Percentiles rank a stretch among this genome's conserved stretches.
Conservation (phyloP, 2,797 vertebrate genomes). For the Stomatorhinus walkeri region DNA sequence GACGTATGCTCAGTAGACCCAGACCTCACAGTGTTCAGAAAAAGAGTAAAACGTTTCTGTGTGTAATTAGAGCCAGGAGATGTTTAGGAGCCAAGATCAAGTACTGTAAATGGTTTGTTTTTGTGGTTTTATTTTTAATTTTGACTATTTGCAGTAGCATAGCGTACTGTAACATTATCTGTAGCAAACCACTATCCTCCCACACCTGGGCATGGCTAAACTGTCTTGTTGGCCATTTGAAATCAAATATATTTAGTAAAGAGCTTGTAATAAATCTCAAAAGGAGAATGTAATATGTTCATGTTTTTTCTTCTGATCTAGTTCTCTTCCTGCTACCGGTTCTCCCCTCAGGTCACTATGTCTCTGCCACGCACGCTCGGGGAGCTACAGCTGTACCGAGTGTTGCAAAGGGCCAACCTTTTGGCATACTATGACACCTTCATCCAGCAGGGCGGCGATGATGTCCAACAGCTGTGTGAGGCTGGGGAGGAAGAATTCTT, state of each 20-base stretch:
- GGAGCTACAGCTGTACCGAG: slow-evolving; percentile 91
- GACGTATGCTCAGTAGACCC: neutral
- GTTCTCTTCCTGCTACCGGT: neutral
- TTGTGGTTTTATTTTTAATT: neutral
- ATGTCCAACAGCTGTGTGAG: slow-evolving; percentile 95
- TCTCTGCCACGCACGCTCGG: slow-evolving; percentile 91
- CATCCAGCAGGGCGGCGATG: slow-evolving; percentile 97
- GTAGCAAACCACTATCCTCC: neutral
- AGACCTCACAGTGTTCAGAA: neutral
- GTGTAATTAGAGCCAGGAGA: neutral
- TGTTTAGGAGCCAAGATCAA: neutral
- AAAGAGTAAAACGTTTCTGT: neutral
- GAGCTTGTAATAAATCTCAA: neutral
- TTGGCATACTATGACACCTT: slow-evolving; percentile 97
- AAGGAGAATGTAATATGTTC: neutral
- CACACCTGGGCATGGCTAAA: neutral
- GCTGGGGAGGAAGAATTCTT: slow-evolving; percentile 95
- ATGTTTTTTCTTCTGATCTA: neutral
- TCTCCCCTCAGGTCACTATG: slow-evolving; percentile 55
- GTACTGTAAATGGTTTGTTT: neutral
- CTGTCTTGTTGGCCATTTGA: neutral
- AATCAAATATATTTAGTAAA: neutral
- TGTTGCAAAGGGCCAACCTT: slow-evolving; percentile 90
- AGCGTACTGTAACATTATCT: neutral
- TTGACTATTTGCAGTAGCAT: neutral